Evolutionary conservation across 2,888 invertebrate species (phyloP).

Genomic region (Chaetoderma sp.): DNA sequence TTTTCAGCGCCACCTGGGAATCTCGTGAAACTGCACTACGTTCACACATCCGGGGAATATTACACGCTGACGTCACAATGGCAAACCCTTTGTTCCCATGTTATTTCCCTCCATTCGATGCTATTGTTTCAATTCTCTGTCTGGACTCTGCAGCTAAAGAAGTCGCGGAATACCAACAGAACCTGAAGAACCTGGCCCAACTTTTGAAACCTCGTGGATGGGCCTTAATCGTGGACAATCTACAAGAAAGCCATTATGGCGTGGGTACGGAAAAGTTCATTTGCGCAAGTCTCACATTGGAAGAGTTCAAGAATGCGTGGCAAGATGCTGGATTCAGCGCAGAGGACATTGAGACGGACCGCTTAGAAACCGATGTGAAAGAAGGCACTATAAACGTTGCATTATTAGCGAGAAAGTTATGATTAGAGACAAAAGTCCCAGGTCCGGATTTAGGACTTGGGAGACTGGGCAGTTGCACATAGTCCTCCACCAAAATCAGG

Average conservation of each 20-base stretch:
- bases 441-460: too few species aligned
- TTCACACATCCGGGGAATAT: neutral
- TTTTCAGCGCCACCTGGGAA: neutral
- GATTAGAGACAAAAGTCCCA: too few species aligned
- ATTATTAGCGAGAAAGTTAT: too few species aligned
- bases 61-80: neutral
- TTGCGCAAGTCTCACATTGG: neutral
- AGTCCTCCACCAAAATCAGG: too few species aligned
- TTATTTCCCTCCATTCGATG: neutral
- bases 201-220: slow-evolving; percentile 5
- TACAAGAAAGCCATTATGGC: neutral
- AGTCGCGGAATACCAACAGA: neutral
- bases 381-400: too few species aligned
- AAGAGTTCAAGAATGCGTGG: neutral
- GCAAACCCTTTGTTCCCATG: neutral
- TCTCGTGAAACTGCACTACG: neutral
- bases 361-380: too few species aligned
- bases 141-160: neutral
- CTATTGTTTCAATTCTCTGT: neutral
- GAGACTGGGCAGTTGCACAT: too few species aligned
- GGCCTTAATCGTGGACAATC: neutral
- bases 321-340: neutral
- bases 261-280: neutral
- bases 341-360: too few species aligned
- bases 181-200: neutral